Conservation (phyloP, 37 sponge, comb jelly and placozoan genomes). For the Halisarca cf. caerulea region DNA sequence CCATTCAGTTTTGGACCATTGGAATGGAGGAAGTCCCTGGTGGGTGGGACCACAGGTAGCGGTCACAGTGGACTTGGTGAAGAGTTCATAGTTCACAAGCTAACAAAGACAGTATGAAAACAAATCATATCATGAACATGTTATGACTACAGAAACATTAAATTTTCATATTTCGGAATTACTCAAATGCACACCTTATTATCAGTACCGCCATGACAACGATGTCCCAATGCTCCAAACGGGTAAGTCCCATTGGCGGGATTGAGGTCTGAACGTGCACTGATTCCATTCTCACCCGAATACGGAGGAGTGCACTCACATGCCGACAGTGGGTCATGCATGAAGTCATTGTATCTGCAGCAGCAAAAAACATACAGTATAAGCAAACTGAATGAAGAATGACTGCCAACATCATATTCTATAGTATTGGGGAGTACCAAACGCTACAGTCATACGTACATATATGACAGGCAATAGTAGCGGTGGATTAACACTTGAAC, state of each 20-base stretch:
- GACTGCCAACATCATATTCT: no score
- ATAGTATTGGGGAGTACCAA: no score
- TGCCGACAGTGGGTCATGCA: conserved; percentile 82
- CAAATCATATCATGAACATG: no score
- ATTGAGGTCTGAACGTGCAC: conserved; percentile 95
- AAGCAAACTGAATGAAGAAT: no score
- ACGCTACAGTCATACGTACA: no score
- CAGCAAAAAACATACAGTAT: background rate
- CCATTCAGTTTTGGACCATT: conserved; percentile 90
- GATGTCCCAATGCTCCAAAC: conserved; percentile 78
- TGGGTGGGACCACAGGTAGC: conserved; percentile 92
- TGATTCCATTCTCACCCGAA: conserved; percentile 90
- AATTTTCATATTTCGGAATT: conserved; percentile 5
- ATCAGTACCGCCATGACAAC: conserved; percentile 93
- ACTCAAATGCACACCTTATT: no score
- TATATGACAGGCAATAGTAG: no score
- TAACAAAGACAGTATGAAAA: no score
- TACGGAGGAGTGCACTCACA: conserved; percentile 95
- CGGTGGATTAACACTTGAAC: no score
- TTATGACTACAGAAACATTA: background rate
- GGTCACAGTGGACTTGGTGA: conserved; percentile 13
- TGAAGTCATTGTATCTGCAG: conserved; percentile 92
- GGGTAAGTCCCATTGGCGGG: conserved; percentile 89
- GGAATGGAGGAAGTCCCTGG: conserved; percentile 88
- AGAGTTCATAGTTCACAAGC: conserved; percentile 29